These are phyloP conservation scores for Battus philenor DNA, from an alignment of 1,140 invertebrate species.

Conservation along the genomic window DNA sequence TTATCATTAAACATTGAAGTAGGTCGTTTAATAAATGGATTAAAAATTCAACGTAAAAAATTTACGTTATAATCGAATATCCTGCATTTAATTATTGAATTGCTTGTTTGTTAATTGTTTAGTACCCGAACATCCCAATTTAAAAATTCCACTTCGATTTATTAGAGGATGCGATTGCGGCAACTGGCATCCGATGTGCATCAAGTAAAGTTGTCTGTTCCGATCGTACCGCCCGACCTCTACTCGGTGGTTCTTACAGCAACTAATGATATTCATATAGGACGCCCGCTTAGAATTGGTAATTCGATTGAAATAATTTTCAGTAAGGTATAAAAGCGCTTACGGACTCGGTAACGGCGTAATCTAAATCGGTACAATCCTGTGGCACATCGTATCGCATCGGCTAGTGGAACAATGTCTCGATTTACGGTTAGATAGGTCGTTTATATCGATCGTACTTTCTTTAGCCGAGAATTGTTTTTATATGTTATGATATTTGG, in stretches of 20 bases:
- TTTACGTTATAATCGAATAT: no score
- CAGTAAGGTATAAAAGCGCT: constrained; percentile 65
- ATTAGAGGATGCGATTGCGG: constrained; percentile 8
- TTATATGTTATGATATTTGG: no score
- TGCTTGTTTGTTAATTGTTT: no score
- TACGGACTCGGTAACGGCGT: constrained; percentile 35
- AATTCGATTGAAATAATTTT: constrained; percentile 65
- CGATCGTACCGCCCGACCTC: constrained; percentile 11
- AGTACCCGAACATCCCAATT: neutral
- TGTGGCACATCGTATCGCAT: constrained; percentile 43
- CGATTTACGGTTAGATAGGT: constrained; percentile 62
- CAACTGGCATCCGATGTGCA: constrained; percentile 15
- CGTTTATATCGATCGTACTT: no score
- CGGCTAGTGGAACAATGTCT: constrained; percentile 47
- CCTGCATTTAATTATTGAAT: no score
- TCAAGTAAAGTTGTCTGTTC: constrained; percentile 16
- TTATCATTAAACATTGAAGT: neutral
- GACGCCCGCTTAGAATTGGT: constrained; percentile 61
- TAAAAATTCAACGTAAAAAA: neutral
- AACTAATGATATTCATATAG: constrained; percentile 69
- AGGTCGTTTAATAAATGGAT: neutral
- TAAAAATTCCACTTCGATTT: neutral
- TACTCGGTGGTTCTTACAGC: constrained; percentile 41
- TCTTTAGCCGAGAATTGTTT: no score
- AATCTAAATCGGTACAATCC: constrained; percentile 41